These are phyloP conservation scores for Laspeyria flexula DNA, from an alignment of 2,888 invertebrate genomes.

Conservation along the genomic window DNA sequence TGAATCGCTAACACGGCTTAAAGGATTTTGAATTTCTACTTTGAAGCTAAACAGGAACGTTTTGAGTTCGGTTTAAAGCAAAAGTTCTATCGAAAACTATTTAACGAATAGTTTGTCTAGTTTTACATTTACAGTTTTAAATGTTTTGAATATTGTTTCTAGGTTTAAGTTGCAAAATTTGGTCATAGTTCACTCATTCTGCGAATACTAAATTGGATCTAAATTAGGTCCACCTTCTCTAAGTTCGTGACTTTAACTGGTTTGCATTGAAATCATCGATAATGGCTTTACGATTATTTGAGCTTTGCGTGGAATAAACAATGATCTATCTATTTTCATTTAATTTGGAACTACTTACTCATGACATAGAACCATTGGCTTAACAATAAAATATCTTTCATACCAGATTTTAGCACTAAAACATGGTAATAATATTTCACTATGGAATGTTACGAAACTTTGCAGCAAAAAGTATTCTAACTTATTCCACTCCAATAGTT, in stretches of 20 bases:
- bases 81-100: conserved; percentile 69
- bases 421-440: background rate
- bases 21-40: conserved; percentile 79
- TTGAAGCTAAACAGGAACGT: conserved; percentile 76
- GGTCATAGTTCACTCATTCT: too few species aligned
- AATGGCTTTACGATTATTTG: too few species aligned
- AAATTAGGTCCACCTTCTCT: too few species aligned
- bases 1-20: conserved; percentile 74
- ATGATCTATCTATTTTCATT: too few species aligned
- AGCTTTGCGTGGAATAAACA: too few species aligned
- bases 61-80: conserved; percentile 70
- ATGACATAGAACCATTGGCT: too few species aligned
- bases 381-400: too few species aligned
- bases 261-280: too few species aligned
- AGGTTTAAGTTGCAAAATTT: background rate
- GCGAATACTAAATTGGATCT: too few species aligned
- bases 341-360: too few species aligned
- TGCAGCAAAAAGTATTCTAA: conserved; percentile 14
- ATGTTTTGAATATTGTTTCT: conserved; percentile 29
- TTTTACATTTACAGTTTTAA: conserved; percentile 33
- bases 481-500: conserved; percentile 9
- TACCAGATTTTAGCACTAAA: too few species aligned
- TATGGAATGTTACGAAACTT: background rate
- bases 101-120: conserved; percentile 58
- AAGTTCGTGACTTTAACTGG: too few species aligned